Evolutionary conservation across 2,797 vertebrate species (phyloP), one percentile per base, ranked within the genome.

Genomic region (Malacoraja senta): DNA sequence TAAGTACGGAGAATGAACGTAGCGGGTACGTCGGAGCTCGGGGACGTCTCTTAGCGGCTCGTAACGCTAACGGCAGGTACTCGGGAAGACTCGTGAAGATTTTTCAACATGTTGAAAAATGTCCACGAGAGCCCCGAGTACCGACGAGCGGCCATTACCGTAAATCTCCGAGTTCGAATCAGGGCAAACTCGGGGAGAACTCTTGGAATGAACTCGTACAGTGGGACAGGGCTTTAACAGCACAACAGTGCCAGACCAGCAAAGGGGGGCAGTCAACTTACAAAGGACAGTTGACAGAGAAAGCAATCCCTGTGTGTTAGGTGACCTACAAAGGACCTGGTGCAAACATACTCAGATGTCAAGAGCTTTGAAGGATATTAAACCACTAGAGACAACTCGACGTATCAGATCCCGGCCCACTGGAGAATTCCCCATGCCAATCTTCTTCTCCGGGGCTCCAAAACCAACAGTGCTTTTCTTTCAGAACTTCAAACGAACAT

Each of bases 401-500:
- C 94, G 95, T 93, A 94, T 94, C 81, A 93, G 93, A 74, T 94
- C 93, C 94, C 94, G n/a, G 93, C 93, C 95, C 95, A 93, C 93
- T 93, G 93, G 93, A 94, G 94, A 94, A 92, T 93, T 93, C 93
- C 93, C 94, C 94, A 94, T 1, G 61, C 95, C 77, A 95, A 94
- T 94, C 93, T 94, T 53, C 94, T 95, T 95, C 95, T 95, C 94
- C 94, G 94, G 93, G 94, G 94, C 95, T 96, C 95, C 95, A 94
- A 96, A 96, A 95, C 94, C 94, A 95, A 94, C 94, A 94, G 95
- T 95, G 94, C 93, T 94, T 96, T 95, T 95, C 95, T 94, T 95
- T 93, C 94, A 94, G 35, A 80, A 96, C 95, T 96, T 97, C 95
- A 96, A 96, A 96, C 95, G 93, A 94, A 95, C 93, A 79, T 94